Evolutionary conservation across 2,888 invertebrate genomes (phyloP), one percentile per base, ranked within the genome.

Genomic region (Eristalis pertinax): DNA sequence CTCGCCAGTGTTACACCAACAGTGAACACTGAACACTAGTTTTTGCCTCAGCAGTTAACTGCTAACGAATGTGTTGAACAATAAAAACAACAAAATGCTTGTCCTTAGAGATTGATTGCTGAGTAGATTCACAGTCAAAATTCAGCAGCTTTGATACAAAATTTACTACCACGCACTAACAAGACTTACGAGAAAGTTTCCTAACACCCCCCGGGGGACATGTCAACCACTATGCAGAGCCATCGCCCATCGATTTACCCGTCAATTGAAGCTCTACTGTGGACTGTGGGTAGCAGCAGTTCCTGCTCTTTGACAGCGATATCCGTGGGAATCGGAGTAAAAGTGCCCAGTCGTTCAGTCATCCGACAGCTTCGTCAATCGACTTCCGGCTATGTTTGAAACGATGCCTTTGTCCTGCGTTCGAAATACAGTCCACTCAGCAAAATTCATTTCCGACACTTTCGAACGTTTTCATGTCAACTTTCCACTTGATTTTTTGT

Each of bases 301-400:
- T 84, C 70, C 70, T 75, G 64, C 65, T 35, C 70, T 79, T 75
- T 64, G 68, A 78, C 63, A 29, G 35, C 41, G 70, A 63, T 72
- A 70, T 67, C 50, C 70, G 58, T 68, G 72, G 69, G 62, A 70
- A 79, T 74, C 69, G 56, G 78, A 68, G 65, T 60, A 62, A 24
- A 69, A 38, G 58, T 73, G 41, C 24, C 26, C 58, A n/a, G 24
- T 56, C 64, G 63, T 68, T 83, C 32, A 73, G 50, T 68, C 38
- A 29, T 19, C 75, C 11, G 75, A 75, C 64, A 75, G 69, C 74
- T 70, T 65, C 64, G 63, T 58, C 78, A 74, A 79, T 79, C 64
- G 67, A 80, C 72, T 80, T 80, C 79, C 84, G 75, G 80, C 76
- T 60, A 38, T 41, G 69, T 76, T 72, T 63, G 63, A 62, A 72